Base-by-base conservation (phyloP, 1,140 invertebrate species). In the Copidosoma floridanum region DNA sequence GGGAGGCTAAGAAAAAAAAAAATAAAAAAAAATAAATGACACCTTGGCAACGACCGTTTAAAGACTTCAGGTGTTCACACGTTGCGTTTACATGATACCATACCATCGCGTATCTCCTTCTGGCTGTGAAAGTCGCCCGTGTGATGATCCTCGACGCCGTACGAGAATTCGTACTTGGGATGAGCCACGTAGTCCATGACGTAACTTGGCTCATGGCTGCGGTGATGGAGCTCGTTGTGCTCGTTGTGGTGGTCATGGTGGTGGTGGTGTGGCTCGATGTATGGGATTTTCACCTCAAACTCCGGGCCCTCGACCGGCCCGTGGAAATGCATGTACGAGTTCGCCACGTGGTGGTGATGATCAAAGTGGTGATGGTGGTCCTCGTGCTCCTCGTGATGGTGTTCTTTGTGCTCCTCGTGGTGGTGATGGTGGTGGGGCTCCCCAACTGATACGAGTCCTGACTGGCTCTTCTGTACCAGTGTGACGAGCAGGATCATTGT, bases 81-180 rank as follows among this genome's bases (percentile, higher is more conserved):
- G n/a, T n/a, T n/a, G n/a, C n/a, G n/a, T n/a, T n/a, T n/a, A n/a
- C n/a, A n/a, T n/a, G n/a, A 48, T 32, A 12, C 62, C 67, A 69
- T 37, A 68, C 82, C 82, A 47, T 83, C 80, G n/a, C 82, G 70
- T 35, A 73, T 68, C 69, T 85, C 83, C 55, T 81, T 76, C 59
- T 84, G 83, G 26, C 74, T 72, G 58, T 84, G 82, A 61, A 80
- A 75, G 65, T 89, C 87, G 0, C 87, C 88, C 0, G 86, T 88
- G 18, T 85, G 81, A 43, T 82, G 81, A 71, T 89, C 88, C 47
- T 86, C 83, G 6, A 89, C 86, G 12, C 85, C 86, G 63, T 89
- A 89, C 55, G 86, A 85, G 62, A 85, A 89, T 10, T 85, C 78
- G 65, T 89, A 89, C 70, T 84, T 85, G 0, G 86, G 86, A 69